Evolutionary conservation across 2,888 invertebrate genomes (phyloP).

Genomic region (Scaptomyza reducta): DNA sequence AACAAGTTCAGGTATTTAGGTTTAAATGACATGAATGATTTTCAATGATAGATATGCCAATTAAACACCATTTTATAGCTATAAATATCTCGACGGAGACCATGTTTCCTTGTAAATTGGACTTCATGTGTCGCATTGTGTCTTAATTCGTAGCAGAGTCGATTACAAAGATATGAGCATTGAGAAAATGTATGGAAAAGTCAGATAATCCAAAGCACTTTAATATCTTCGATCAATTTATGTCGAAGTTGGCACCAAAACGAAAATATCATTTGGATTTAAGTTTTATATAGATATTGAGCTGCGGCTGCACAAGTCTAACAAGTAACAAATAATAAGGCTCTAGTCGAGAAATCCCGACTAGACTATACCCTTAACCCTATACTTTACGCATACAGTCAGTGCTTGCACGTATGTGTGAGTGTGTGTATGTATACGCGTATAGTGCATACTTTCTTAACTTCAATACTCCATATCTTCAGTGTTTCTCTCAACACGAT

Average conservation of each 20-base stretch:
- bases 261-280: background rate
- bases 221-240: background rate
- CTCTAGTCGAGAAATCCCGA: too few species aligned
- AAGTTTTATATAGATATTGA: constrained; percentile 1
- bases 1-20: background rate
- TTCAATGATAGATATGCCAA: background rate
- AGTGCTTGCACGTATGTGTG: too few species aligned
- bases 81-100: background rate
- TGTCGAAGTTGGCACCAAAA: background rate
- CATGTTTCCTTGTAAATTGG: too few species aligned
- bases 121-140: too few species aligned
- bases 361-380: too few species aligned
- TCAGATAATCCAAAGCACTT: background rate
- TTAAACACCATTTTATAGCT: background rate
- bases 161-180: background rate
- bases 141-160: background rate
- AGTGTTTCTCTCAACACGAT: too few species aligned
- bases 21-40: background rate
- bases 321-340: too few species aligned
- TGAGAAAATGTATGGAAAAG: background rate
- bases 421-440: too few species aligned
- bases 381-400: too few species aligned
- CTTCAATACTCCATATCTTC: too few species aligned
- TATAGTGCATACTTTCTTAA: too few species aligned
- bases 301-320: background rate